Conservation (phyloP, 2,888 invertebrate species). For the Colletes collaris region DNA sequence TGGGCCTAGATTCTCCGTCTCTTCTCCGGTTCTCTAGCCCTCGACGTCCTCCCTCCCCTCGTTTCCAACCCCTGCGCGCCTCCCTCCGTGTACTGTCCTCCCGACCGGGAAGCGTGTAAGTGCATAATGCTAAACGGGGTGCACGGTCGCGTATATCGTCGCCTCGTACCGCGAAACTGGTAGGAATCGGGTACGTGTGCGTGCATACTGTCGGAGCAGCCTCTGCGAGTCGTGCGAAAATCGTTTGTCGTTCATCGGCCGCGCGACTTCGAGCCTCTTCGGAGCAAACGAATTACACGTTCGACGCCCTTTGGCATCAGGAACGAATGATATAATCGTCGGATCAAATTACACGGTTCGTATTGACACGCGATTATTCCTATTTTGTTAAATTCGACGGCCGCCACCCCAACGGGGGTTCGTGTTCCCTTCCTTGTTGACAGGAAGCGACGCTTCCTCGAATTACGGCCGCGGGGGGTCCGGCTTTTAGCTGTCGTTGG, state of each 20-base stretch:
- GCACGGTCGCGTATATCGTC: neutral
- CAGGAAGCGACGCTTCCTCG: neutral
- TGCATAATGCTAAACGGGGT: slow-evolving; percentile 63
- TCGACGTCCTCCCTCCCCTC: neutral
- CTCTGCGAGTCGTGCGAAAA: slow-evolving; percentile 39
- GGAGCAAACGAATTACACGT: neutral
- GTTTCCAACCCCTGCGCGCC: neutral
- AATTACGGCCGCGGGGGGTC: slow-evolving; percentile 1
- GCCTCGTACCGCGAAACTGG: slow-evolving; percentile 6
- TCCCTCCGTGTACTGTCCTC: slow-evolving; percentile 11
- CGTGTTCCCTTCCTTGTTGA: neutral
- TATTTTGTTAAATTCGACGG: neutral
- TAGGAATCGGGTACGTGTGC: slow-evolving; percentile 14
- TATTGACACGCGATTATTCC: slow-evolving; percentile 11
- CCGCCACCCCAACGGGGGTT: neutral
- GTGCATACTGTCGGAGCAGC: neutral
- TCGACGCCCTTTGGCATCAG: neutral
- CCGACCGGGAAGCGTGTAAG: slow-evolving; percentile 65
- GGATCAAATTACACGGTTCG: slow-evolving; percentile 6
- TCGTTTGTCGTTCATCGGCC: slow-evolving; percentile 15
- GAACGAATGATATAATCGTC: neutral
- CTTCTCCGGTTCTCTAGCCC: neutral
- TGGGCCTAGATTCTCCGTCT: neutral
- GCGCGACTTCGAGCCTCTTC: neutral
- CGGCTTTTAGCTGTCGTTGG: neutral